Evolutionary conservation across 1,140 invertebrate species (phyloP), one percentile per base, ranked within the genome.

Genomic region (Ylistrum balloti): DNA sequence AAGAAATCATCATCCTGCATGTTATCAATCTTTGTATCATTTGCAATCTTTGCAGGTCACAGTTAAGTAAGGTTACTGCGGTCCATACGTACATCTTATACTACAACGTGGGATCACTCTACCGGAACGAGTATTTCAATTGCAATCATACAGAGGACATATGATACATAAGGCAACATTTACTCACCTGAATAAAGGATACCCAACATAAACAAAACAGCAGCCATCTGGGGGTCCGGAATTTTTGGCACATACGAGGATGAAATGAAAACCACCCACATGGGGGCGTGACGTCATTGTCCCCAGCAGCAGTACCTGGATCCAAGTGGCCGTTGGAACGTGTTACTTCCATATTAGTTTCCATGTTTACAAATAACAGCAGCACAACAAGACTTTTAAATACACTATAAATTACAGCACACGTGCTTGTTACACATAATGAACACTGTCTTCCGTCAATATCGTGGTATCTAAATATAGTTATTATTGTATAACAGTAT

Each of bases 201-300:
- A 74, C 56, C 56, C 56, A 74, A 17, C 56, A 74, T 28, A 74
- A 28, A 28, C 56, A 74, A 74, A 74, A 74, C 56, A 74, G 56
- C 0, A 74, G 56, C 56, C 56, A 74, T 11, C 56, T n/a, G 22
- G 56, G 56, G 56, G 56, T 74, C n/a, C 56, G 22, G 56, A 74
- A 74, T 17, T n/a, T 74, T 74, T 74, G 56, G 56, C 56, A 74
- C 56, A 74, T 17, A 1, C 56, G 56, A 28, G 56, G 56, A 74
- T n/a, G 22, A n/a, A 74, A n/a, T 5, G 56, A 74, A 17, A 9
- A 74, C 56, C 56, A 74, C 11, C 56, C 56, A 28, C 56, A 74
- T 74, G 56, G 56, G 5, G n/a, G 22, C 17, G 56, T 74, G 56
- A 74, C 56, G 56, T 74, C 56, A 74, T 28, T n/a, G 5, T 74